Evolutionary conservation across 2,797 vertebrate genomes (phyloP), one percentile per base, ranked within the genome.

Genomic region (Sebastiscus tertius): DNA sequence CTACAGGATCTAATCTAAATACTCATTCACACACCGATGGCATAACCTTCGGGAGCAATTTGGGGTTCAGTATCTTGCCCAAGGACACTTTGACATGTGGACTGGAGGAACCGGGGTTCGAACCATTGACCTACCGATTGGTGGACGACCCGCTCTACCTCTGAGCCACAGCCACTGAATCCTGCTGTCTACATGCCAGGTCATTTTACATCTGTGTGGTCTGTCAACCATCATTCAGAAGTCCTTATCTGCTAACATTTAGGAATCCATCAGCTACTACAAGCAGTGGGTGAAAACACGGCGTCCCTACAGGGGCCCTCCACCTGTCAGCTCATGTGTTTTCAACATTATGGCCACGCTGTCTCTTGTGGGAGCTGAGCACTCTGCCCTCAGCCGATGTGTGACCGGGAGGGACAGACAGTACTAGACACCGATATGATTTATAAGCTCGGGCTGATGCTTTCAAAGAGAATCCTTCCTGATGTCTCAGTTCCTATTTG

Each of bases 251-350:
- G 20, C 22, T 46, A 59, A 42, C 26, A 24, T 29, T 11, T 56
- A 55, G 26, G 4, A 42, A 18, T 18, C 39, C 63, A 56, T 78
- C 22, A 72, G 49, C 24, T 61, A 2, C 26, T 71, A 8, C 46
- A 54, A 46, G 27, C 63, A 29, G 2, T 54, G 3, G 13, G 72
- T 60, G 31, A 80, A 61, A 80, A 80, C 75, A 58, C 2, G 33
- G 54, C 3, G 70, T 72, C 75, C 73, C 64, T 56, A 0, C 56
- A n/a, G 61, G 55, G 79, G 79, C 82, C 82, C 64, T 80, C 78
- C 89, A 92, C 85, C 91, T 92, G 91, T 85, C 78, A 67, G 80
- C 77, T 87, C 89, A 82, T 90, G 81, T 92, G 91, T 93, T 93
- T 88, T 89, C 70, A 79, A 58, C 82, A 87, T 90, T 61, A 84